Evolutionary conservation across 1,140 invertebrate species (phyloP).

Genomic region (Scaptomyza pallida): DNA sequence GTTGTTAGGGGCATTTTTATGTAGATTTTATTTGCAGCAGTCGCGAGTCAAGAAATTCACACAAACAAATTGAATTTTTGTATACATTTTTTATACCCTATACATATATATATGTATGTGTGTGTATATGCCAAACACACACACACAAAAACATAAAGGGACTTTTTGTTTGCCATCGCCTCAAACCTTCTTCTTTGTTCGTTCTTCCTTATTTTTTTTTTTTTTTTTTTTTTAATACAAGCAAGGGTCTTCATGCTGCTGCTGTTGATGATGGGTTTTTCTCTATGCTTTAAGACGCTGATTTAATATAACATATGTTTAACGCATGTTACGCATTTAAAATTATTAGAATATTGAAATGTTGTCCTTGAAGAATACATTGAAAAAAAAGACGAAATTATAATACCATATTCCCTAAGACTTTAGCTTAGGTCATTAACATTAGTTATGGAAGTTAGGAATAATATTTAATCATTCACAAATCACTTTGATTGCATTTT

Average conservation of each 20-base stretch:
- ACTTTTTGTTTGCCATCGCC: conserved; percentile 56
- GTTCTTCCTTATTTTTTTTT: too few relatives aligned
- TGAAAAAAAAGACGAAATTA: too few relatives aligned
- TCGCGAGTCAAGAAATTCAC: conserved; percentile 74
- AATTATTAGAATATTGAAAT: too few relatives aligned
- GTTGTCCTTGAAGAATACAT: too few relatives aligned
- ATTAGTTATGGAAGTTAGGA: too few relatives aligned
- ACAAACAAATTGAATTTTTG: conserved; percentile 79
- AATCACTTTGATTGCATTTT: too few relatives aligned
- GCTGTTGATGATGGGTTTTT: background rate
- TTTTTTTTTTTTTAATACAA: background rate
- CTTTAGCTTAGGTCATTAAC: too few relatives aligned
- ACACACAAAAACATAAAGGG: conserved; percentile 32
- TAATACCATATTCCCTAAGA: too few relatives aligned
- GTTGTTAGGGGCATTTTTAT: conserved; percentile 45
- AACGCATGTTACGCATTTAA: too few relatives aligned
- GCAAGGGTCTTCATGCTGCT: background rate
- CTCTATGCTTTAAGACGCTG: background rate
- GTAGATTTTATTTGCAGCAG: conserved; percentile 80
- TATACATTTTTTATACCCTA: conserved; percentile 73
- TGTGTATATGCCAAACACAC: conserved; percentile 46
- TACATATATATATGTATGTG: too few relatives aligned
- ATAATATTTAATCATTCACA: background rate
- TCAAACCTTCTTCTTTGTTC: too few relatives aligned
- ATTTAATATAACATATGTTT: background rate